Conservation (phyloP, 2,113 vertebrate genomes). For the Aspidoscelis tigris region DNA sequence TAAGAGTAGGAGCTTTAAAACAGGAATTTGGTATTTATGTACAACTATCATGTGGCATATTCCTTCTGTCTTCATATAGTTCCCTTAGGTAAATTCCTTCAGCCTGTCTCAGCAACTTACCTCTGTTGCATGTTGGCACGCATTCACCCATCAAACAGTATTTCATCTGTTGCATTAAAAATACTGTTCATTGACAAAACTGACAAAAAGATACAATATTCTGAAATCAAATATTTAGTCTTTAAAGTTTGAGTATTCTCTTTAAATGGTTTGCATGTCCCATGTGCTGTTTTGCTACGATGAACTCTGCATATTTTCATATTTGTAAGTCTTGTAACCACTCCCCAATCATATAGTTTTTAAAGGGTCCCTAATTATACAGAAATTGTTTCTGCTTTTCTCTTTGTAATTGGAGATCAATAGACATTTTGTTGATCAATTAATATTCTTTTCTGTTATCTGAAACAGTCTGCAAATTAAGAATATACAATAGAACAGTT, state of each 20-base stretch:
- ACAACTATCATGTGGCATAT: not conserved
- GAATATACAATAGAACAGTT: too few relatives aligned
- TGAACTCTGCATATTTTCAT: not conserved
- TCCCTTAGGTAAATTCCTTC: not conserved
- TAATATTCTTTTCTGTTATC: too few relatives aligned
- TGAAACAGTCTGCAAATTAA: too few relatives aligned
- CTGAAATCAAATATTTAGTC: not conserved
- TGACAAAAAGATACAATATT: not conserved
- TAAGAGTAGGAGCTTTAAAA: not conserved
- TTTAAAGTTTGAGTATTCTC: not conserved
- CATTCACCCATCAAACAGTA: not conserved
- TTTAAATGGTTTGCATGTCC: not conserved
- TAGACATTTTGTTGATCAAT: not conserved
- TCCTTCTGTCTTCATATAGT: conserved; percentile 18
- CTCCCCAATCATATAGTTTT: too few relatives aligned
- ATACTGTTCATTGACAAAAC: not conserved
- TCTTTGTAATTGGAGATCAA: too few relatives aligned
- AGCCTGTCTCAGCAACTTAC: not conserved
- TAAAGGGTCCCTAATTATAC: too few relatives aligned
- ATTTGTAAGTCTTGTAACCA: too few relatives aligned
- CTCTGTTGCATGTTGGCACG: not conserved
- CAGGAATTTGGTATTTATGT: not conserved
- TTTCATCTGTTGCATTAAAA: not conserved
- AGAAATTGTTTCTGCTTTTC: too few relatives aligned
- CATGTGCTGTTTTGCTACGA: not conserved